phyloP scores from a whole-genome alignment of 64 coral and sea anemone genomes.

The Porites australiensis region DNA sequence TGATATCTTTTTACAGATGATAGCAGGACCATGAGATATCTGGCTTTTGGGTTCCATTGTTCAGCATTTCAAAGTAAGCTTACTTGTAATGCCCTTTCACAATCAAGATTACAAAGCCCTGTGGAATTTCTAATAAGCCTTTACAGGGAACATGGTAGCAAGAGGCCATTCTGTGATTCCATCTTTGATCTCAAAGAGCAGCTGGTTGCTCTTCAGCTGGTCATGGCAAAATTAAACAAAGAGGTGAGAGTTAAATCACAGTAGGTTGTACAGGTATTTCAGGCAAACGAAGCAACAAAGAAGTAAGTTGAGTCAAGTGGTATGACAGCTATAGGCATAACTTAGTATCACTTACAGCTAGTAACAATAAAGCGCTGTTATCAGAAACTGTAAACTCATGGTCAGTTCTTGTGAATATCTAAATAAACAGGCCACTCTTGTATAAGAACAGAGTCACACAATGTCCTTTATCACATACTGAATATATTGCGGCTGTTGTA shows the following conservation, averaged over 20 bases:
- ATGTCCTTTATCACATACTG: too few relatives aligned
- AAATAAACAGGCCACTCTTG: too few relatives aligned
- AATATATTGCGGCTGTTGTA: too few relatives aligned
- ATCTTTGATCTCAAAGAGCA: slow-evolving; percentile 71
- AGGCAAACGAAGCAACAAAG: neutral
- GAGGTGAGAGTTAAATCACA: neutral
- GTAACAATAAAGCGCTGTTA: too few relatives aligned
- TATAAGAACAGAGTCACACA: too few relatives aligned
- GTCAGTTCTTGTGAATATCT: too few relatives aligned
- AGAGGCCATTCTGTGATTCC: slow-evolving; percentile 68
- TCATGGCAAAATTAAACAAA: slow-evolving; percentile 73
- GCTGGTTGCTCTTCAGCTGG: slow-evolving; percentile 63
- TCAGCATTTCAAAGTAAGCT: neutral
- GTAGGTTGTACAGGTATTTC: neutral
- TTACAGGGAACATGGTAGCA: slow-evolving; percentile 52
- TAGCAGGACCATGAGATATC: neutral
- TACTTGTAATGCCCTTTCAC: neutral
- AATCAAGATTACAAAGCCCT: slow-evolving; percentile 17
- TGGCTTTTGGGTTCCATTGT: slow-evolving; percentile 16
- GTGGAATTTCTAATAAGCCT: slow-evolving; percentile 55
- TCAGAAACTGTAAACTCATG: too few relatives aligned
- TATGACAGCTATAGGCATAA: too few relatives aligned
- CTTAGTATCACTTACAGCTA: too few relatives aligned
- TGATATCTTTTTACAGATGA: slow-evolving; percentile 1
- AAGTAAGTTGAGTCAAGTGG: too few relatives aligned